Evolutionary conservation across 2,797 vertebrate genomes (phyloP).

Genomic region (Decapterus maruadsi): DNA sequence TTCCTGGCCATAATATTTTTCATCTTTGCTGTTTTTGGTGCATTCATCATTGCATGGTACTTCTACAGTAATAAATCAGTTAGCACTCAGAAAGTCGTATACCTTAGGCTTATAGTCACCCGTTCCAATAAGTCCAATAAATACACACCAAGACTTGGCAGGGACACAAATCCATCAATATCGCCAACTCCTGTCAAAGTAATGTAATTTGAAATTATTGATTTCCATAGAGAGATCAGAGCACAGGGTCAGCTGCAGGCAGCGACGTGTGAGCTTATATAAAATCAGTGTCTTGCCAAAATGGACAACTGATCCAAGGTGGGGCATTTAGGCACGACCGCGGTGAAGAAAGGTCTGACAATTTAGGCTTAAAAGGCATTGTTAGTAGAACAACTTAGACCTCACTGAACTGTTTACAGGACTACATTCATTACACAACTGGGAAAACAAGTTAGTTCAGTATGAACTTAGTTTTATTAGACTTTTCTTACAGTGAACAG

Average conservation of each 20-base stretch:
- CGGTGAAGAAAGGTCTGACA: background rate
- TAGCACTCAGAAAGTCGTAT: background rate
- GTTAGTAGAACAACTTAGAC: background rate
- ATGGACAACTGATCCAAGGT: background rate
- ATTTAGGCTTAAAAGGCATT: background rate
- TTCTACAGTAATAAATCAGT: slow-evolving; percentile 13
- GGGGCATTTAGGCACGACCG: background rate
- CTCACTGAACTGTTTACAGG: slow-evolving; percentile 1
- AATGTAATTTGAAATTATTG: slow-evolving; percentile 42
- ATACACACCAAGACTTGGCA: slow-evolving; percentile 25
- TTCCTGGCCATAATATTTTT: background rate
- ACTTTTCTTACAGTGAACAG: background rate
- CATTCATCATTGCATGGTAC: slow-evolving; percentile 2
- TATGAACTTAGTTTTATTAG: background rate
- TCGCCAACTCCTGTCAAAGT: slow-evolving; percentile 32
- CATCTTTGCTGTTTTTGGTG: background rate
- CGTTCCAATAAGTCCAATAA: slow-evolving; percentile 14
- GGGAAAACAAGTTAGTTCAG: background rate
- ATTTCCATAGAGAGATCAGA: slow-evolving; percentile 36
- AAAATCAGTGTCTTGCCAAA: background rate
- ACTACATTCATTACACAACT: background rate
- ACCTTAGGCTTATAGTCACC: background rate
- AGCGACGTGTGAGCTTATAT: background rate
- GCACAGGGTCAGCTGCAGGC: slow-evolving; percentile 2
- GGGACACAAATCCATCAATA: slow-evolving; percentile 32